These are phyloP conservation scores for Chionoecetes opilio DNA, from an alignment of 1,140 invertebrate species.

Conservation along the genomic window DNA sequence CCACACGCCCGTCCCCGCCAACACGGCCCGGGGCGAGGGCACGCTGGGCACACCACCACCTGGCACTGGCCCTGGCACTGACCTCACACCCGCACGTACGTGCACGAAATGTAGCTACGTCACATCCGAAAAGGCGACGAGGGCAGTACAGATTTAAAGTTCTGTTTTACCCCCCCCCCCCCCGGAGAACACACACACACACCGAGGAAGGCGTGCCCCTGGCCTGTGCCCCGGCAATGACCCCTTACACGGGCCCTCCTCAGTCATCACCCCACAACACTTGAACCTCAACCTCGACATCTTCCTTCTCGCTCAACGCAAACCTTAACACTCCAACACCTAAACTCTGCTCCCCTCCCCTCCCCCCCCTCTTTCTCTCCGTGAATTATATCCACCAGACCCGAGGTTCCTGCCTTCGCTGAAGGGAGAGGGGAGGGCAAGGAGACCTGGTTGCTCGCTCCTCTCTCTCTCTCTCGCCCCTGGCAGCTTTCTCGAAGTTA, in stretches of 20 bases:
- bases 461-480: background rate
- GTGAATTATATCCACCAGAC: conserved; percentile 18
- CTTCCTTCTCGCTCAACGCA: background rate
- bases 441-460: background rate
- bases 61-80: background rate
- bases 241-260: background rate
- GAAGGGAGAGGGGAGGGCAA: background rate
- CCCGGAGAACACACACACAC: background rate
- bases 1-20: conserved; percentile 22
- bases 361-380: background rate
- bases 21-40: background rate
- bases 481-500: conserved; percentile 8
- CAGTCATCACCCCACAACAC: background rate
- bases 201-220: background rate
- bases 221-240: background rate
- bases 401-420: background rate
- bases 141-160: background rate
- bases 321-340: background rate
- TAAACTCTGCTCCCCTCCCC: background rate
- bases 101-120: background rate
- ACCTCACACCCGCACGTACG: background rate
- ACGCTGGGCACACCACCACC: background rate
- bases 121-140: background rate
- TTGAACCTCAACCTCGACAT: background rate
- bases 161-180: background rate